These are phyloP conservation scores for Diplodus puntazzo DNA, from an alignment of 2,797 vertebrate genomes.

Conservation along the genomic window DNA sequence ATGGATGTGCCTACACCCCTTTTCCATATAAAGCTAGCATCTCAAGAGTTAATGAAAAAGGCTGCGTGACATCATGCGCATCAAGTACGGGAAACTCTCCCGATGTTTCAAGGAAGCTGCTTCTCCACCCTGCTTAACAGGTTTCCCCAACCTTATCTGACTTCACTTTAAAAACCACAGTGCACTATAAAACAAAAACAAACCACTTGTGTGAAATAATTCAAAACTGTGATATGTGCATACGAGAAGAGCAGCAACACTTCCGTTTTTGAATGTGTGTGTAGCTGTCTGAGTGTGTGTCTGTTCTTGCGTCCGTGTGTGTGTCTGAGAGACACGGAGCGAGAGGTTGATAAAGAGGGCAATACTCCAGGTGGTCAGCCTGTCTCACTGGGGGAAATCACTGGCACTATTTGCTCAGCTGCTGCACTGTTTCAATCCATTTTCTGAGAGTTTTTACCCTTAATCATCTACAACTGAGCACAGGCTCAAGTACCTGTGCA, in stretches of 20 bases:
- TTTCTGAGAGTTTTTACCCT: constrained; percentile 28
- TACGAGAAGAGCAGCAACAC: not conserved
- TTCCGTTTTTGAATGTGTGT: not conserved
- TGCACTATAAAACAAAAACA: not conserved
- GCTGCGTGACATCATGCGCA: not conserved
- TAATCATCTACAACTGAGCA: not conserved
- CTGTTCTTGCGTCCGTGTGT: not conserved
- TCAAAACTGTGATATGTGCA: not conserved
- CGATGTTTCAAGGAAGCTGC: constrained; percentile 42
- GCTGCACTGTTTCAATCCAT: constrained; percentile 40
- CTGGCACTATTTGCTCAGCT: constrained; percentile 72
- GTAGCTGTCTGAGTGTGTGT: not conserved
- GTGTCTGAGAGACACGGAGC: not conserved
- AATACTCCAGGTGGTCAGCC: constrained; percentile 71
- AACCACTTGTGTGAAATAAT: not conserved
- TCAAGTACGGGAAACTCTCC: constrained; percentile 33
- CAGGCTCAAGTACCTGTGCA: not conserved
- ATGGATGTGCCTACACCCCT: not conserved
- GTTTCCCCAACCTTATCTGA: constrained; percentile 30
- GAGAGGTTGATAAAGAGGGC: constrained; percentile 31
- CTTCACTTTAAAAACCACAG: not conserved
- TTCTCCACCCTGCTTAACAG: constrained; percentile 26
- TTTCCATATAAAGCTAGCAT: constrained; percentile 21
- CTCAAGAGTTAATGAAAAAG: constrained; percentile 5
- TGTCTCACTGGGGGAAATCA: constrained; percentile 61